Conservation (phyloP, 2,888 invertebrate genomes). For the Galeopsomyia nigrocyanea region DNA sequence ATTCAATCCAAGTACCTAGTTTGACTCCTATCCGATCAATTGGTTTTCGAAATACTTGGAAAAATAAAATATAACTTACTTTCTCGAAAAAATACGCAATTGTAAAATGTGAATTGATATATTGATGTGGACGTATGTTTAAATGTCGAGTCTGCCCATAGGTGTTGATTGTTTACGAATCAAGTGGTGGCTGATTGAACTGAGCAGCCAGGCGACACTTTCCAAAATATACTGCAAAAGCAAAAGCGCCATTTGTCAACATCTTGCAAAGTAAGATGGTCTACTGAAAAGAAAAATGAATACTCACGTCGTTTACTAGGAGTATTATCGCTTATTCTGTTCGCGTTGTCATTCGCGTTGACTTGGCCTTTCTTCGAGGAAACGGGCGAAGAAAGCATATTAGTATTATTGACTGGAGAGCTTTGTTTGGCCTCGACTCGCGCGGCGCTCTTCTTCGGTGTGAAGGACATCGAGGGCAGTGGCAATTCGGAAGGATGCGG, state of each 20-base stretch:
- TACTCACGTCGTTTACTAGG: slow-evolving; percentile 61
- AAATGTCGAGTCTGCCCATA: slow-evolving; percentile 13
- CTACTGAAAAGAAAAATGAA: slow-evolving; percentile 13
- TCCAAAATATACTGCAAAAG: slow-evolving; percentile 61
- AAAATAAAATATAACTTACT: slow-evolving; percentile 32
- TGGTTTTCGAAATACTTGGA: slow-evolving; percentile 26
- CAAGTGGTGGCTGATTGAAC: slow-evolving; percentile 64
- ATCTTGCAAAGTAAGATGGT: neutral
- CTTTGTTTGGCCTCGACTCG: slow-evolving; percentile 27
- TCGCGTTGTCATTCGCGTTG: slow-evolving; percentile 49
- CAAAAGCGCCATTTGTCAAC: slow-evolving; percentile 1
- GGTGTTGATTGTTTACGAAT: slow-evolving; percentile 51
- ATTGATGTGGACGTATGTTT: slow-evolving; percentile 20
- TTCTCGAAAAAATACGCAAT: slow-evolving; percentile 47
- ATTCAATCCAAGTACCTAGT: slow-evolving; percentile 26
- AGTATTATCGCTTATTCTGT: slow-evolving; percentile 56
- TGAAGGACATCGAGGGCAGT: slow-evolving; percentile 62
- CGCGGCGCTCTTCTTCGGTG: slow-evolving; percentile 57
- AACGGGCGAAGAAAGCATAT: slow-evolving; percentile 27
- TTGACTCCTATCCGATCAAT: slow-evolving; percentile 10
- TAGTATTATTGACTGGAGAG: slow-evolving; percentile 2
- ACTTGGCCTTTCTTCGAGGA: slow-evolving; percentile 27
- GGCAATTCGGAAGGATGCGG: slow-evolving; percentile 67
- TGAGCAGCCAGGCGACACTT: slow-evolving; percentile 70
- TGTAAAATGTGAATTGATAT: slow-evolving; percentile 34